These are phyloP conservation scores for Phataginus tricuspis DNA, from an alignment of 2,797 vertebrate genomes.

Conservation along the genomic window DNA sequence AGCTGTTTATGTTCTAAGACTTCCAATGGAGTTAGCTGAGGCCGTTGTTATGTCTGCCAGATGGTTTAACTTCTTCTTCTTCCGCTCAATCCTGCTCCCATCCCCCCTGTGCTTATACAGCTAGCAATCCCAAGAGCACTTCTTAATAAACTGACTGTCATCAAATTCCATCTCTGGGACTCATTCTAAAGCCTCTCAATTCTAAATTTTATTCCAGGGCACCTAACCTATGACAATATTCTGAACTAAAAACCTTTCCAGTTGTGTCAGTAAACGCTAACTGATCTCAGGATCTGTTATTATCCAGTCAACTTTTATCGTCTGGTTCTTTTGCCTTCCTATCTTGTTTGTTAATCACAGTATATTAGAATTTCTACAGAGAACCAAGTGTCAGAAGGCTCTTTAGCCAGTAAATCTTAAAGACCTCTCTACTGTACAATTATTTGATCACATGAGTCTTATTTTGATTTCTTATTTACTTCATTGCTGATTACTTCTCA, in stretches of 20 bases:
- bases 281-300: background rate
- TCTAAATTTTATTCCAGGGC: background rate
- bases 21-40: background rate
- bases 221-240: background rate
- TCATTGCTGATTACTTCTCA: background rate
- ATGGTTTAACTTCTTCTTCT: background rate
- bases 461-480: background rate
- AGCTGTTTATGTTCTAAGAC: background rate
- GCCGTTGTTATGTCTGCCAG: background rate
- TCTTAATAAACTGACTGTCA: background rate
- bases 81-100: background rate
- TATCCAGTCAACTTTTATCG: background rate
- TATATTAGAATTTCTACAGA: background rate
- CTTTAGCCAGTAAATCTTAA: background rate
- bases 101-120: background rate
- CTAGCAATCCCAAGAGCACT: background rate
- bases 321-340: background rate
- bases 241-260: background rate
- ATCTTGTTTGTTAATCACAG: background rate
- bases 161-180: background rate
- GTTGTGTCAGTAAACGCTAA: background rate
- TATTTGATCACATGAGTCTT: background rate
- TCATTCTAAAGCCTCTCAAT: background rate
- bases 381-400: background rate
- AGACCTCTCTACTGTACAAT: background rate